Evolutionary conservation across 2,888 invertebrate genomes (phyloP).

Genomic region (Colostygia pectinataria): DNA sequence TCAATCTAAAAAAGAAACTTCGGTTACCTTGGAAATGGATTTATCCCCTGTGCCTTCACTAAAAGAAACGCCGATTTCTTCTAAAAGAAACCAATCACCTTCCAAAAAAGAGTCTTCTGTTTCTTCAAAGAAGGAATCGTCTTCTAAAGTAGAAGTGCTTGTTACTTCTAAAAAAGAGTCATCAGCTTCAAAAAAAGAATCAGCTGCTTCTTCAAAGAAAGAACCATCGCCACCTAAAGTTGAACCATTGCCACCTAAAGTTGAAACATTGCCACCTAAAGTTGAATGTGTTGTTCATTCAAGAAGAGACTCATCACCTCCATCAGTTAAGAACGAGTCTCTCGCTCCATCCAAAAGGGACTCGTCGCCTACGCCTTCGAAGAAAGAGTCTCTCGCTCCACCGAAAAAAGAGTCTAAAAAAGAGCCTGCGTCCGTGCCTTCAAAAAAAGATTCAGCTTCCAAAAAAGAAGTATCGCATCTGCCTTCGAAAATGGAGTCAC

Average conservation of each 20-base stretch:
- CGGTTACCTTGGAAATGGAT: background rate
- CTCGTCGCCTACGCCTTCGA: background rate
- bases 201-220: slow-evolving; percentile 1
- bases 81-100: slow-evolving; percentile 8
- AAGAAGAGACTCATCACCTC: slow-evolving; percentile 5
- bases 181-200: slow-evolving; percentile 3
- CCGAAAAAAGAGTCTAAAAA: slow-evolving; percentile 1
- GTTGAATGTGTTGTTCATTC: background rate
- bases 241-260: too few species aligned
- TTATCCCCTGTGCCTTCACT: slow-evolving; percentile 2
- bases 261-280: too few species aligned
- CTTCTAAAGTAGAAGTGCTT: slow-evolving; percentile 1
- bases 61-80: slow-evolving; percentile 1
- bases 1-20: slow-evolving; percentile 14
- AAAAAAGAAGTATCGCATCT: slow-evolving; percentile 1
- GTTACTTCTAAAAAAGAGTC: slow-evolving; percentile 7
- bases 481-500: slow-evolving; percentile 1
- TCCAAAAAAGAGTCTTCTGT: slow-evolving; percentile 9
- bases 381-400: background rate
- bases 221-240: slow-evolving; percentile 5
- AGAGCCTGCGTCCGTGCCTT: slow-evolving; percentile 1
- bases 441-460: background rate
- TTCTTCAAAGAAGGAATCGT: slow-evolving; percentile 9
- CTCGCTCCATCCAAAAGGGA: background rate
- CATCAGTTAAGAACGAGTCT: slow-evolving; percentile 1